Conservation (phyloP, 1,140 invertebrate genomes). For the Brachionus calyciflorus region DNA sequence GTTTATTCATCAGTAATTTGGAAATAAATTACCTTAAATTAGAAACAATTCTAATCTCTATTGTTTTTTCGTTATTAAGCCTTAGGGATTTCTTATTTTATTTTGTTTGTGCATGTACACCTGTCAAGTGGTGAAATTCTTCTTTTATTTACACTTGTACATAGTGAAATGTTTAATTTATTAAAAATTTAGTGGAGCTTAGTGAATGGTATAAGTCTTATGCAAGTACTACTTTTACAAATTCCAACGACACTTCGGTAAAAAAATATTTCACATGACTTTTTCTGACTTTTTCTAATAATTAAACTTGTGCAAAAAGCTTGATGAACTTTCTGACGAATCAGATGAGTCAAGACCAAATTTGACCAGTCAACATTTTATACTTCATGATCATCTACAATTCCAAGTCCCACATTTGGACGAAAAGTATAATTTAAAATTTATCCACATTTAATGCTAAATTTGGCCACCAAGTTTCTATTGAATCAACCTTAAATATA, state of each 20-base stretch:
- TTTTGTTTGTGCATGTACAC: neutral
- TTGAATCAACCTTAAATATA: no score
- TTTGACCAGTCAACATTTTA: neutral
- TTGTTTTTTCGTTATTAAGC: no score
- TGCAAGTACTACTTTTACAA: neutral
- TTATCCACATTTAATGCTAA: no score
- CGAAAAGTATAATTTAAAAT: constrained; percentile 21
- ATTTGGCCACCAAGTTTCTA: no score
- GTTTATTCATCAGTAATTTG: no score
- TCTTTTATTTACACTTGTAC: neutral
- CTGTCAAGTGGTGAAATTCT: neutral
- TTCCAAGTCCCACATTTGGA: neutral
- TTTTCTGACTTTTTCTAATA: no score
- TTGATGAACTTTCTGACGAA: neutral
- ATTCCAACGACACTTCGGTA: neutral
- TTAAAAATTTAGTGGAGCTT: neutral
- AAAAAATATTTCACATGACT: neutral
- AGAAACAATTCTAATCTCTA: no score
- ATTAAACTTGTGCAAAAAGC: no score
- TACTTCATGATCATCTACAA: neutral
- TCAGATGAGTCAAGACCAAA: constrained; percentile 7
- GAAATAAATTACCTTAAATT: no score
- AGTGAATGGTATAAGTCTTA: constrained; percentile 25
- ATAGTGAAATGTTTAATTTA: neutral
- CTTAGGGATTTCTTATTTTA: no score